Conservation (phyloP, 2,113 vertebrate species). For the Syngnathoides biaculeatus region DNA sequence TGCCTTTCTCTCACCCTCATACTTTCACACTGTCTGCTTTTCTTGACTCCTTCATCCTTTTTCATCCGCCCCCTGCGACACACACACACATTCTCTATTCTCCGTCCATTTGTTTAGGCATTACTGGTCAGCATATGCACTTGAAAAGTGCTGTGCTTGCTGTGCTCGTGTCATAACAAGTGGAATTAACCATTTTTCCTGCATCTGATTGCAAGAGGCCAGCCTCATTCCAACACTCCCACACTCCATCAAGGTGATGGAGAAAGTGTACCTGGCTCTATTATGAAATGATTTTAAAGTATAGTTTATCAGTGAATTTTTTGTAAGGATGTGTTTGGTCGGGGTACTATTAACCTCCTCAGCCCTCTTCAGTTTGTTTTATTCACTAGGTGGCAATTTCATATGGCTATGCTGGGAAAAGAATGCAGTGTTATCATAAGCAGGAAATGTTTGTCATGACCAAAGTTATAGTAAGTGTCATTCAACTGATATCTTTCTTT, state of each 20-base stretch:
- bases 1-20: slow-evolving; percentile 52
- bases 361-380: too few species aligned
- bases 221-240: slow-evolving; percentile 58
- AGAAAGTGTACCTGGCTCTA: slow-evolving; percentile 46
- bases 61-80: slow-evolving; percentile 14
- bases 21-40: slow-evolving; percentile 64
- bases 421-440: not conserved
- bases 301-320: slow-evolving; percentile 1
- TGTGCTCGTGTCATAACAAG: slow-evolving; percentile 80
- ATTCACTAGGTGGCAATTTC: not conserved
- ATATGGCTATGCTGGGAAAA: not conserved
- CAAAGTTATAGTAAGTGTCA: not conserved
- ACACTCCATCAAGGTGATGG: slow-evolving; percentile 64
- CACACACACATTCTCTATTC: slow-evolving; percentile 53
- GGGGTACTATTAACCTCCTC: not conserved
- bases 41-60: slow-evolving; percentile 47
- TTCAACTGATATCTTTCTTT: not conserved
- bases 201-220: slow-evolving; percentile 68
- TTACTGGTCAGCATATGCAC: slow-evolving; percentile 83
- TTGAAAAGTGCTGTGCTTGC: slow-evolving; percentile 83
- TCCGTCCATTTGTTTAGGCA: slow-evolving; percentile 82
- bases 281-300: slow-evolving; percentile 63
- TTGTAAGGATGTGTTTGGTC: not conserved
- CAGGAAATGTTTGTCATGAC: not conserved
- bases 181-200: slow-evolving; percentile 80